phyloP scores from a whole-genome alignment of 2,113 vertebrate genomes.

The Eubucco bourcierii region DNA sequence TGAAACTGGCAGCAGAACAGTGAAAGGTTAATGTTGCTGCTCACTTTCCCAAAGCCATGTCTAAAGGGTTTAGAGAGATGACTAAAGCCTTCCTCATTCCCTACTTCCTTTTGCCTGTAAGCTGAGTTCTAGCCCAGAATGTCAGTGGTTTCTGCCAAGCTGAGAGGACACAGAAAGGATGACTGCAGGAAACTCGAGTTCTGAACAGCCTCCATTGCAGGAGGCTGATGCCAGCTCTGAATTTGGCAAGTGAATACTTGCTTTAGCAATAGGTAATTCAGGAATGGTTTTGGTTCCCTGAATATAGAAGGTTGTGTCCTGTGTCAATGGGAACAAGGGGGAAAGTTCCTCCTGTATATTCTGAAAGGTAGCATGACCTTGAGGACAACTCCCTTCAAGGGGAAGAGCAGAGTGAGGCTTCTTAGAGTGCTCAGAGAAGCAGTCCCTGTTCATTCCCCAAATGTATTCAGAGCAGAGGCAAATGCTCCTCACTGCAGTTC shows the following conservation, averaged over 20 bases:
- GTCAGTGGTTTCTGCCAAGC: not conserved
- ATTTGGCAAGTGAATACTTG: not conserved
- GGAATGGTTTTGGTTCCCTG: not conserved
- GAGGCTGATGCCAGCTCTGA: not conserved
- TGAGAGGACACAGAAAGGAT: not conserved
- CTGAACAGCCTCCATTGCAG: not conserved
- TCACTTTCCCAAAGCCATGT: not conserved
- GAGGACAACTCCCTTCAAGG: constrained; percentile 36
- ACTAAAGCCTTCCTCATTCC: not conserved
- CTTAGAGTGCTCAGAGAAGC: not conserved
- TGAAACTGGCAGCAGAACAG: not conserved
- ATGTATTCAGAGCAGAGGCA: constrained; percentile 58
- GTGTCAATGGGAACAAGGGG: not conserved
- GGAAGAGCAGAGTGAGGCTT: not conserved
- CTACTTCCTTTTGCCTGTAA: not conserved
- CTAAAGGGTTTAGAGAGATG: not conserved
- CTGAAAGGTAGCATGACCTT: not conserved
- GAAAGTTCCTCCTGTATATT: not conserved
- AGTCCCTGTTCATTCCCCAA: constrained; percentile 11
- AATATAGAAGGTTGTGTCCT: not conserved
- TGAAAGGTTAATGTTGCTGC: not conserved
- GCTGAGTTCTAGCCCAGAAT: not conserved
- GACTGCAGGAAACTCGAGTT: not conserved
- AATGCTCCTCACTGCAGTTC: constrained; percentile 20
- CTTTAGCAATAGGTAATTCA: not conserved